Base-by-base conservation (phyloP, 2,113 vertebrate genomes). In the Rousettus leschenaultii region DNA sequence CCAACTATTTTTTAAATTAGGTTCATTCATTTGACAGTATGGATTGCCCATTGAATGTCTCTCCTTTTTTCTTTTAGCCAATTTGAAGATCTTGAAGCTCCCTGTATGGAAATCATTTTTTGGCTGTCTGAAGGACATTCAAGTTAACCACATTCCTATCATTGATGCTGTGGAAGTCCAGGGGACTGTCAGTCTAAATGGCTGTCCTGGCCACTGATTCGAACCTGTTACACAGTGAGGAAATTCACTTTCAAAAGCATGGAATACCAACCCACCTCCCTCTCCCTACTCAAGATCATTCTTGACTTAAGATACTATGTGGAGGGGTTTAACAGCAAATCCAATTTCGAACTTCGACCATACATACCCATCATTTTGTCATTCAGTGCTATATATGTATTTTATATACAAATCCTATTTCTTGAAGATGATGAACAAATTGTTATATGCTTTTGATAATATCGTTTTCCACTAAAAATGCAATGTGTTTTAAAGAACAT, bases 51-150 rank as follows among this genome's bases (percentile, higher is more conserved):
- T 9, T 85, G 24, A 97, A 33, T 59, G 92, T 5, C 15, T 95
- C 24, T 95, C 15, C 43, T 89, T 97, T 95, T 21, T 45, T 94
- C 88, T 96, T 97, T 96, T 90, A 99, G 99, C 82, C 66, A 53
- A 93, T 86, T 79, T 98, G 95, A 96, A 97, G 84, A 95, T 70
- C 1, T 68, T 30, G 0, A 95, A 48, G 48, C 97, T 99, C 59
- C 99, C 99, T 0, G 97, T 99, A 77, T 98, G 97, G 35, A 98
- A 98, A 1, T 98, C 99, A 21, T 99, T 99, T 86, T 95, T 98
- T 73, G 99, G 99, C 97, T 99, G 99, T 97, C 98, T 99, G 95
- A 98, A 97, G 97, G 98, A 99, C 94, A 96, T 99, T 97, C 97
- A 70, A 45, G 95, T 99, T 98, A 99, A 99, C 74, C 95, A 98